A percentile compares a stretch with the other conserved stretches of the same genome.
These are phyloP conservation scores for Holothuria leucospilota DNA, from an alignment of 53 echinoderm and acorn worm genomes.

Conservation along the genomic window DNA sequence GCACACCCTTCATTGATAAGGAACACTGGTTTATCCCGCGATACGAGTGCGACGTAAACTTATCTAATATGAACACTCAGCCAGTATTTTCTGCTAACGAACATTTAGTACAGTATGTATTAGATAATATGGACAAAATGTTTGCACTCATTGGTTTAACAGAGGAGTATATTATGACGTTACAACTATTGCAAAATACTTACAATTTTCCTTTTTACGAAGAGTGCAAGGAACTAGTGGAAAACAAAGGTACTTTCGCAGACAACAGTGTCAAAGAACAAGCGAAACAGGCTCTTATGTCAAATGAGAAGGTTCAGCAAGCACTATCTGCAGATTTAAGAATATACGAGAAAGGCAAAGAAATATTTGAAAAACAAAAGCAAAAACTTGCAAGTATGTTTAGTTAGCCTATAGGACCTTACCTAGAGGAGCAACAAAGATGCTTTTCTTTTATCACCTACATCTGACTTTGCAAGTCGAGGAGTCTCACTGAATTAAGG, in stretches of 20 bases:
- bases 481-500: too few species aligned
- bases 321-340: constrained; percentile 36
- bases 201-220: constrained; percentile 47
- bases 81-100: constrained; percentile 31
- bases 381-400: constrained; percentile 34
- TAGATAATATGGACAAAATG: constrained; percentile 35
- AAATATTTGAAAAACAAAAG: constrained; percentile 37
- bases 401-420: not conserved
- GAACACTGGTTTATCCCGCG: constrained; percentile 42
- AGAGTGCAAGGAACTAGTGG: constrained; percentile 32
- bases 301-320: constrained; percentile 22
- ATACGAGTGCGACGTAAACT: constrained; percentile 16
- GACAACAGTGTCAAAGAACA: constrained; percentile 26
- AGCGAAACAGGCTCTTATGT: constrained; percentile 35
- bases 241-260: constrained; percentile 28
- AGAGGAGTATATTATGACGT: constrained; percentile 40
- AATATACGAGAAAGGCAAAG: constrained; percentile 38
- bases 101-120: constrained; percentile 20
- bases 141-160: constrained; percentile 36
- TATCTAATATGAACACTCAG: not conserved
- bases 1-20: constrained; percentile 17
- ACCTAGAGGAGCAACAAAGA: too few species aligned
- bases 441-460: too few species aligned
- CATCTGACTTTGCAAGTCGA: too few species aligned
- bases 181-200: constrained; percentile 37